Base-by-base conservation (phyloP, 2,888 invertebrate species). In the Buathra laborator region DNA sequence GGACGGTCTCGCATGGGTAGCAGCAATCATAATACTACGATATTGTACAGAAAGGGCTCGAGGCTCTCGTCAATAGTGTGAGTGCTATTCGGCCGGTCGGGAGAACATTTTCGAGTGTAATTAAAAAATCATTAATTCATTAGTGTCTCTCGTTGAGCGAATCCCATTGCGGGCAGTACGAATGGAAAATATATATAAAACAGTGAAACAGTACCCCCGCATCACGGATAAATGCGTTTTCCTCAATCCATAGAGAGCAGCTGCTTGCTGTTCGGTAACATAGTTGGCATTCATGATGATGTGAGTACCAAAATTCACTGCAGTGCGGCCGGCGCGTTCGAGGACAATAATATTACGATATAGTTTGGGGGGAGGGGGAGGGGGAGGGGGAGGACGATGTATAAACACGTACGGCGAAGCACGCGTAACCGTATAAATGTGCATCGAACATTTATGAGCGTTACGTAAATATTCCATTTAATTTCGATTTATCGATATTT, bases 401-500 rank as follows among this genome's bases (percentile, higher is more conserved):
- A 67, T n/a, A 56, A 81, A 74, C 67, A 81, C 80, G 67, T 81
- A 74, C 74, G 56, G 46, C 46, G 51, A 53, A 74, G 46, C 72
- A 67, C 48, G 80, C 74, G 14, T 37, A 46, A 64, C 51, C 59
- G 46, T 81, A 72, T 59, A 67, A 53, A 68, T 59, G 37, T 29
- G 44, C 56, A 59, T 56, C 53, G 24, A 32, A 74, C 80, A 48
- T 74, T 81, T 67, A 81, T 53, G 80, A 74, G 80, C 10, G 32
- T 74, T 74, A 29, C 56, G 67, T 81, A 81, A 81, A 74, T 67
- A 82, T 83, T 81, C 86, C 80, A 88, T 89, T 88, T 86, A 85
- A 88, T 89, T 88, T 86, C 88, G 85, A 90, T 90, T 89, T 88
- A 88, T 88, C 76, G 83, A 81, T 79, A 85, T 86, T 88, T 87